phyloP scores from a whole-genome alignment of 2,888 invertebrate species.

The Branchellion lobata region DNA sequence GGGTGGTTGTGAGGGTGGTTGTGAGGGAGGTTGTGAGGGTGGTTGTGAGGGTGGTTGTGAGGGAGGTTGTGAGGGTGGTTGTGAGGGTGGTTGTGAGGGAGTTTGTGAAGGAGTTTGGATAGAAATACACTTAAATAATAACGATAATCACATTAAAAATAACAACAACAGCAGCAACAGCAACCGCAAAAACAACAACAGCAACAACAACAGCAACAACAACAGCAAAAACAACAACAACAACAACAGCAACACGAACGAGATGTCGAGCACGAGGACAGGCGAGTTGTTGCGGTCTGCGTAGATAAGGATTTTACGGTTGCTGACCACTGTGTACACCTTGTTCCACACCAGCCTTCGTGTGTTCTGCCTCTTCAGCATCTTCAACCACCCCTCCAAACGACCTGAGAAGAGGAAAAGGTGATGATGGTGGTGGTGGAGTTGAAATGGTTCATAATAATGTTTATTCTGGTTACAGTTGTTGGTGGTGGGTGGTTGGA shows the following conservation, averaged over 20 bases:
- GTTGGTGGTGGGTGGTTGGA: too few relatives aligned
- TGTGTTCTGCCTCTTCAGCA: slow-evolving; percentile 92
- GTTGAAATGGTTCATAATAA: background rate
- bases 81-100: too few relatives aligned
- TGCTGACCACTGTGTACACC: slow-evolving; percentile 93
- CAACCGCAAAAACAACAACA: slow-evolving; percentile 2
- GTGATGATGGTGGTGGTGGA: background rate
- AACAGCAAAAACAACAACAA: background rate
- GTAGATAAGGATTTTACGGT: slow-evolving; percentile 94
- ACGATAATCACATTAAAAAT: too few relatives aligned
- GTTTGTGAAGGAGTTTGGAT: too few relatives aligned
- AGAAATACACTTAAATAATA: too few relatives aligned
- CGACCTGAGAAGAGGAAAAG: slow-evolving; percentile 57
- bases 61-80: too few relatives aligned
- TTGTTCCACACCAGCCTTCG: slow-evolving; percentile 93
- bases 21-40: too few relatives aligned
- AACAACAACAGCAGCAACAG: too few relatives aligned
- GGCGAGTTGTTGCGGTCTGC: slow-evolving; percentile 88
- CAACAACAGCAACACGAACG: slow-evolving; percentile 67
- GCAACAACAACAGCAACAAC: background rate
- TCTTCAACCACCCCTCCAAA: slow-evolving; percentile 91
- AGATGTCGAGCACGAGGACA: slow-evolving; percentile 88
- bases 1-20: too few relatives aligned
- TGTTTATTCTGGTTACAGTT: slow-evolving; percentile 3
- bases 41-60: too few relatives aligned